These are phyloP conservation scores for Pseudomyrmex dendroicus DNA, from an alignment of 1,140 invertebrate genomes.

Conservation along the genomic window DNA sequence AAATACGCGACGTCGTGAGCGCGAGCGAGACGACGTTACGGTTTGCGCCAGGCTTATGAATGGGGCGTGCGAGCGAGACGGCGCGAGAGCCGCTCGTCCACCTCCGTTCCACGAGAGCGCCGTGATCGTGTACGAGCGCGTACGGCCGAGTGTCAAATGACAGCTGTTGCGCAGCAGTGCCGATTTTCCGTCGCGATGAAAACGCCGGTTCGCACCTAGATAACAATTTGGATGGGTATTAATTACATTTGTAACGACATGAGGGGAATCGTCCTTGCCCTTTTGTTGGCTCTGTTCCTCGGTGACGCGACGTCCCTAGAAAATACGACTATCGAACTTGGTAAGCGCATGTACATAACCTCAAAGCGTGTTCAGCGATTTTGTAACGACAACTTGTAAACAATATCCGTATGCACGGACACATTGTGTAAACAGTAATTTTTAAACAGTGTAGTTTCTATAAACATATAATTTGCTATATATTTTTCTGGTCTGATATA, in stretches of 20 bases:
- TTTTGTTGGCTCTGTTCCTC: constrained; percentile 25
- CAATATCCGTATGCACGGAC: not conserved
- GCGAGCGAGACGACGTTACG: constrained; percentile 26
- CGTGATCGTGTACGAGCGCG: constrained; percentile 36
- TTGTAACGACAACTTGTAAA: not conserved
- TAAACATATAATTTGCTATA: no score
- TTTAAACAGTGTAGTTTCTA: no score
- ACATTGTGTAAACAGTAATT: no score
- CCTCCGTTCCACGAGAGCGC: not conserved
- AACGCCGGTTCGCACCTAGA: constrained; percentile 30
- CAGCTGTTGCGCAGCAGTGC: constrained; percentile 72
- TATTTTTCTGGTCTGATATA: no score
- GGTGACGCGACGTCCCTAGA: not conserved
- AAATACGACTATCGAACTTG: not conserved
- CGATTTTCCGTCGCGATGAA: constrained; percentile 37
- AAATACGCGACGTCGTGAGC: not conserved
- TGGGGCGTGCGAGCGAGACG: constrained; percentile 25
- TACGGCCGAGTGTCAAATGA: constrained; percentile 57
- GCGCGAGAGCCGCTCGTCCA: constrained; percentile 8
- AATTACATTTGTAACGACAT: constrained; percentile 34
- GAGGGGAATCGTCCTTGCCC: not conserved
- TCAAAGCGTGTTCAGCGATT: constrained; percentile 49
- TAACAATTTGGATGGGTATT: constrained; percentile 31
- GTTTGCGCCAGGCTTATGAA: constrained; percentile 10
- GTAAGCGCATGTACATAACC: constrained; percentile 69